Conservation (phyloP, 2,797 vertebrate species). For the Spheniscus humboldti region DNA sequence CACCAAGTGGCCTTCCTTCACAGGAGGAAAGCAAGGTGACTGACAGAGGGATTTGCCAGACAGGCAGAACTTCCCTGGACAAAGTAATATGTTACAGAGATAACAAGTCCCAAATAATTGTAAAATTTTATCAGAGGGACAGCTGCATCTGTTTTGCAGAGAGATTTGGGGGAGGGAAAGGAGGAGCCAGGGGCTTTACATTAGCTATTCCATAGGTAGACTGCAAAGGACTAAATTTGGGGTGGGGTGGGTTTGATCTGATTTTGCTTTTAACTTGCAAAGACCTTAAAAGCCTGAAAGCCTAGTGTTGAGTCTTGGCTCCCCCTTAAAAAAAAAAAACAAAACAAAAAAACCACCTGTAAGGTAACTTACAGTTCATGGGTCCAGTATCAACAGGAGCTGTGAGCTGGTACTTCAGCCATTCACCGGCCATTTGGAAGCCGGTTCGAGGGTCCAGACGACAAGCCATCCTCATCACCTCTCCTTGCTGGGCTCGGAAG, state of each 20-base stretch:
- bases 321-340: not conserved
- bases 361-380: conserved; percentile 77
- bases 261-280: not conserved
- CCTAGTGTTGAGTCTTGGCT: not conserved
- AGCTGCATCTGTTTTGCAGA: not conserved
- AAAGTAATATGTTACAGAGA: not conserved
- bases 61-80: not conserved
- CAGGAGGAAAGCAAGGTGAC: not conserved
- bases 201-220: not conserved
- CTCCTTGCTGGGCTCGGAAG: conserved; percentile 89
- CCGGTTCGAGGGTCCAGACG: conserved; percentile 87
- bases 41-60: not conserved
- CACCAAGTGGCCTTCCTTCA: not conserved
- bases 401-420: conserved; percentile 86
- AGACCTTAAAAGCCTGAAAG: not conserved
- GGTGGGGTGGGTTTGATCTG: not conserved
- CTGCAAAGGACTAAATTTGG: not conserved
- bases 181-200: not conserved
- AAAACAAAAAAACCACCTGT: too few species aligned
- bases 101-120: not conserved
- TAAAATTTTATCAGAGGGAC: not conserved
- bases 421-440: conserved; percentile 89
- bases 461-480: conserved; percentile 86
- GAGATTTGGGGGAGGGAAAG: not conserved
- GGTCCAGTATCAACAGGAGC: conserved; percentile 80